These are phyloP conservation scores for Piaya cayana DNA, from an alignment of 2,113 vertebrate species.

Conservation along the genomic window DNA sequence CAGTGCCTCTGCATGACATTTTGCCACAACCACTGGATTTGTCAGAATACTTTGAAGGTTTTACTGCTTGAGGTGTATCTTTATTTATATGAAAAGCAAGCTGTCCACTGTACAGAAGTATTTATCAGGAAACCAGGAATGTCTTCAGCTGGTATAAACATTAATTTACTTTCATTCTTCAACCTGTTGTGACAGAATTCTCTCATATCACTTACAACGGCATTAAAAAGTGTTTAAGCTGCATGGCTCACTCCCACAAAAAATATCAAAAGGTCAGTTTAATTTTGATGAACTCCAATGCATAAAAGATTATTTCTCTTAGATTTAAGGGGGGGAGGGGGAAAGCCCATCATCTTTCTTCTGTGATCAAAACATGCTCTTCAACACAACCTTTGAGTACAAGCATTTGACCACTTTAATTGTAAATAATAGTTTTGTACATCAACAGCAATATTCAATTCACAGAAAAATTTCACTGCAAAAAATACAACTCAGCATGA, in stretches of 20 bases:
- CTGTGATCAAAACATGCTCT: neutral
- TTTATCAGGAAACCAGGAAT: neutral
- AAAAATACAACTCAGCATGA: neutral
- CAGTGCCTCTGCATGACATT: neutral
- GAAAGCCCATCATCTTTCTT: neutral
- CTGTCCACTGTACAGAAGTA: neutral
- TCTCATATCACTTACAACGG: neutral
- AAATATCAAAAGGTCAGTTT: neutral
- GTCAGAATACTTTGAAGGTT: neutral
- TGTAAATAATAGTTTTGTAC: neutral
- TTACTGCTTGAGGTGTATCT: neutral
- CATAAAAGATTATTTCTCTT: neutral
- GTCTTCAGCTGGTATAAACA: neutral
- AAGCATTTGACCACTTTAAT: neutral
- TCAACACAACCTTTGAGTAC: neutral
- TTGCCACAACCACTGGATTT: neutral
- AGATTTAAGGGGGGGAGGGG: neutral
- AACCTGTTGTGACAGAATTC: neutral
- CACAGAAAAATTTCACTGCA: neutral
- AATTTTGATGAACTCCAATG: neutral
- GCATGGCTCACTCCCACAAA: neutral
- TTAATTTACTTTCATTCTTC: neutral
- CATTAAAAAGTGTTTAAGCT: slow-evolving; percentile 1
- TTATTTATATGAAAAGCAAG: neutral
- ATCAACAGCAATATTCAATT: neutral